Evolutionary conservation across 92 coral and sea anemone species (phyloP), one percentile per base, ranked within the genome.

Genomic region (Zoanthus sansibaricus): DNA sequence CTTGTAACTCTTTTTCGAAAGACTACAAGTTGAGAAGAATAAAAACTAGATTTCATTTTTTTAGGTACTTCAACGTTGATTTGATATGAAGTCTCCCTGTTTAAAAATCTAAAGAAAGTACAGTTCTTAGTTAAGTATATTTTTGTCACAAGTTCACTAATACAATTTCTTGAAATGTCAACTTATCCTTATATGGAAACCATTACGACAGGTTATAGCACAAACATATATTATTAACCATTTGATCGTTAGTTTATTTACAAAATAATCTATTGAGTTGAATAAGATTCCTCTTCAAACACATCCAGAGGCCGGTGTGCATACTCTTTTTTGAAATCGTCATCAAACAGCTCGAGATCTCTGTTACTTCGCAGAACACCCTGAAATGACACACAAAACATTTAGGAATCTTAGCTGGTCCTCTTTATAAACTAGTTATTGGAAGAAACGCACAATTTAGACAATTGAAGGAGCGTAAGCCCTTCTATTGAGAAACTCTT

Each of bases 281-380:
- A 89, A 52, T 92, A 91, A 11, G 94, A 90, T 32, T 95, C 98
- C 44, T 97, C 99, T 78, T 97, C 99, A 83, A 94, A 97, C 66
- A 90, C 92, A 51, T 94, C 94, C 86, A 87, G 92, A 66, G 89
- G 91, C 10, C 95, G 93, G 17, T 96, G 71, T 54, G 89, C 78
- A 90, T 97, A 97, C 14, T 97, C 99, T 25, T 91, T 87, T 48
- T 93, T 94, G 89, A 97, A 97, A 71, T 93, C 88, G 0, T 95
- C 93, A 54, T 94, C 95, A 86, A 97, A 97, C 80, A 97, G 86
- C 17, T 95, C 96, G 59, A 97, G 94, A 76, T 97, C 99, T 21
- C 84, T 72, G 42, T 93, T 92, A 75, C 91, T 94, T 58, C 99
- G 98, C 14, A 97, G 86, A 70, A 97, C 99, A 73, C 99, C 99